Base-by-base conservation (phyloP, 2,888 invertebrate genomes). In the Drosophila melanocephala region DNA sequence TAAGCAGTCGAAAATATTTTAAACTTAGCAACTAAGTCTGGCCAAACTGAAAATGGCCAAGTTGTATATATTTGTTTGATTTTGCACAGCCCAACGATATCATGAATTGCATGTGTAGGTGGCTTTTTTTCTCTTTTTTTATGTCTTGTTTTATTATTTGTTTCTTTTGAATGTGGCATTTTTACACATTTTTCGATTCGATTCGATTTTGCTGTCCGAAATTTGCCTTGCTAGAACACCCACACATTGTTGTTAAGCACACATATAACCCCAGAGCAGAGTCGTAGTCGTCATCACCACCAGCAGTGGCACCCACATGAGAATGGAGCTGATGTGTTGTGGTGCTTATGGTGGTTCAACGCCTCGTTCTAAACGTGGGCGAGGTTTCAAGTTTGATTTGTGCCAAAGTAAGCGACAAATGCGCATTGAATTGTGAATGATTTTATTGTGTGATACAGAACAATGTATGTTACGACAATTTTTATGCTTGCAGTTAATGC, bases 291-390 rank as follows among this genome's bases (percentile, higher is more conserved):
- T 60, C 62, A 39, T 66, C 53, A 56, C 37, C 37, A 37, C 9
- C 26, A 55, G 55, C 69, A 64, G 65, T 73, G 12, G 61, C 82
- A 78, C 81, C 84, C 79, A 74, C 81, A 79, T 81, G n/a, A 37
- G 58, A 35, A 56, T 57, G 56, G n/a, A 72, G 64, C 59, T 63
- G 19, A 14, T 66, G 62, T 64, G 66, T 50, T 71, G 62, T 65
- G 51, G 64, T 72, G 53, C 35, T 60, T 47, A 32, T 56, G 53
- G 51, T 76, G 79, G 89, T 89, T 87, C 83, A 90, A 87, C 87
- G 89, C 87, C 89, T 84, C 81, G 84, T 89, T 87, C 90, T 90
- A 70, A 72, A 56, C 82, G 90, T 87, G 89, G 87, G 87, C 81
- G 87, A 63, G 32, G 37, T 58, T 82, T 89, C 87, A 90, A 89